Percentiles rank a stretch among this genome's conserved stretches.
phyloP scores from a whole-genome alignment of 1,140 invertebrate species.

The Trichonephila clavata region DNA sequence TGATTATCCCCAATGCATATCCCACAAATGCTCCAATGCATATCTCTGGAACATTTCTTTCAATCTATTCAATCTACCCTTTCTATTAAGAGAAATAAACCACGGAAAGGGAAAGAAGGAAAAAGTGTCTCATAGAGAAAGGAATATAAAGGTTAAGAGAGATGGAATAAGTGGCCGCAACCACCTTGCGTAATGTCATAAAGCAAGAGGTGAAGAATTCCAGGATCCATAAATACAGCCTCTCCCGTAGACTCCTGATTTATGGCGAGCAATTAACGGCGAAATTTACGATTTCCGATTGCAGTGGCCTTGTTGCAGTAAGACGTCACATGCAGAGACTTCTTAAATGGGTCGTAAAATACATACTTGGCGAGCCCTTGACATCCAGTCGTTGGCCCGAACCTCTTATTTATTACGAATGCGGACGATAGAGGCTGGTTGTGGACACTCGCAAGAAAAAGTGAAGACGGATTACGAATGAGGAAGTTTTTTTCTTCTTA shows the following conservation, averaged over 20 bases:
- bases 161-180: neutral
- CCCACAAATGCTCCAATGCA: too few relatives aligned
- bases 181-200: neutral
- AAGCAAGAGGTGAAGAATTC: constrained; percentile 12
- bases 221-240: constrained; percentile 28
- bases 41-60: too few relatives aligned
- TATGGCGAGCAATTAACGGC: constrained; percentile 27
- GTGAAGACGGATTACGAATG: too few relatives aligned
- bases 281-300: constrained; percentile 46
- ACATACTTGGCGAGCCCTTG: neutral
- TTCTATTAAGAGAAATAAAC: too few relatives aligned
- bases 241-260: neutral
- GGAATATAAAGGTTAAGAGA: too few relatives aligned
- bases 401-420: neutral
- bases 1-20: too few relatives aligned
- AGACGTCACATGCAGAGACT: neutral
- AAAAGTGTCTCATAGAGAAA: too few relatives aligned
- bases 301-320: constrained; percentile 9
- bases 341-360: constrained; percentile 9
- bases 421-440: too few relatives aligned
- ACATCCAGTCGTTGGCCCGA: constrained; percentile 1
- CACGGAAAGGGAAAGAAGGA: too few relatives aligned
- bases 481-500: too few relatives aligned
- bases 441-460: too few relatives aligned
- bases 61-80: too few relatives aligned